Evolutionary conservation across 30 jellyfish, hydroid and myxozoan genomes (phyloP).

Genomic region (Turritopsis dohrnii): DNA sequence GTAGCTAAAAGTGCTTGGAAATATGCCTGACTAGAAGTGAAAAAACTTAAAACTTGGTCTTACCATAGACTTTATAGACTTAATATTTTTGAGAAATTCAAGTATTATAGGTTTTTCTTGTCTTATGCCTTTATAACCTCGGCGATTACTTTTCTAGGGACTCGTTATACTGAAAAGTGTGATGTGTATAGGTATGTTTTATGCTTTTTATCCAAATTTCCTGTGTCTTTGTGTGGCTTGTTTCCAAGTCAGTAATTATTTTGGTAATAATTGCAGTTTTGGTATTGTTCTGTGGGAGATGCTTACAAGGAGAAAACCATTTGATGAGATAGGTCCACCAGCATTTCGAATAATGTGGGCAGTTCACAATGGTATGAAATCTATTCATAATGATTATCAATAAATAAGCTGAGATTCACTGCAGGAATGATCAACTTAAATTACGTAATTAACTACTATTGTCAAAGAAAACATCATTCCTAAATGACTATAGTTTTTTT

Average conservation of each 20-base stretch:
- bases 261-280: conserved; percentile 31
- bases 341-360: conserved; percentile 93
- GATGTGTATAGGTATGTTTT: conserved; percentile 88
- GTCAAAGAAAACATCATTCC: too few relatives aligned
- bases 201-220: too few relatives aligned
- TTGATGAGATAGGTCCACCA: conserved; percentile 63
- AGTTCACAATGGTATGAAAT: conserved; percentile 65
- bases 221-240: not conserved
- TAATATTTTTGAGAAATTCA: too few relatives aligned
- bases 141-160: conserved; percentile 33
- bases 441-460: too few relatives aligned
- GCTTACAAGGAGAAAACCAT: conserved; percentile 80
- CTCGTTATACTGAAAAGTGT: conserved; percentile 67
- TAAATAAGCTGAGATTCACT: too few relatives aligned
- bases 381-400: not conserved
- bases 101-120: too few relatives aligned
- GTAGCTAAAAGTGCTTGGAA: too few relatives aligned
- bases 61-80: too few relatives aligned
- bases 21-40: too few relatives aligned
- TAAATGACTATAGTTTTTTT: too few relatives aligned
- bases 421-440: too few relatives aligned
- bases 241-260: not conserved
- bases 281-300: conserved; percentile 92
- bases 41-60: too few relatives aligned
- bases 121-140: not conserved